Evolutionary conservation across 2,888 invertebrate species (phyloP).

Genomic region (Caenorhabditis auriculariae): DNA sequence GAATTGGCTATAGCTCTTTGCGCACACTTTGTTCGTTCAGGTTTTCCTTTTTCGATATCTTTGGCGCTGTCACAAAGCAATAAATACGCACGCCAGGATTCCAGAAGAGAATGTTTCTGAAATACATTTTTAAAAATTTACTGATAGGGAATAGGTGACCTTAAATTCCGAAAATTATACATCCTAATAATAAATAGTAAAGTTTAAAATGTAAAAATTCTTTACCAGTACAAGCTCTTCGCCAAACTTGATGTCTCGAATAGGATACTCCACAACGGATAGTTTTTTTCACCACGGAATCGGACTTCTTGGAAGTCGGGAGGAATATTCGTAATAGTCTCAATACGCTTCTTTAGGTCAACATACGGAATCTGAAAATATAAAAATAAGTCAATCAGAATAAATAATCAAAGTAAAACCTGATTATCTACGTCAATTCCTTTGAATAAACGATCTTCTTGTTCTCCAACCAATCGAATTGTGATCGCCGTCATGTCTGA

Average conservation of each 20-base stretch:
- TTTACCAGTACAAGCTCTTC: conserved; percentile 11
- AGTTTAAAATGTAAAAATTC: conserved; percentile 9
- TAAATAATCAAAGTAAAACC: too few relatives aligned
- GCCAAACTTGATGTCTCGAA: not conserved
- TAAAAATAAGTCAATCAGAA: too few relatives aligned
- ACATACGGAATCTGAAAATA: conserved; percentile 7
- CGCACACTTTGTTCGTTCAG: conserved; percentile 16
- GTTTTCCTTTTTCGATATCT: conserved; percentile 5
- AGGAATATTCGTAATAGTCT: conserved; percentile 6
- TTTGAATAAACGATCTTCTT: conserved; percentile 8
- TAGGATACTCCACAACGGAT: too few relatives aligned
- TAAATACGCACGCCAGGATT: conserved; percentile 10
- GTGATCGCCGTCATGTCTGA: conserved; percentile 1
- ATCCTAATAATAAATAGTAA: too few relatives aligned
- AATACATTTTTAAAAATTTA: too few relatives aligned
- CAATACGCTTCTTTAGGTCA: conserved; percentile 4
- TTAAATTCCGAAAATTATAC: too few relatives aligned
- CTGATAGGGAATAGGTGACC: too few relatives aligned
- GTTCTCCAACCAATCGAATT: conserved; percentile 8
- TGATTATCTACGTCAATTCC: not conserved
- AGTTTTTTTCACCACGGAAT: conserved; percentile 3
- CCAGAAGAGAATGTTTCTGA: conserved; percentile 15
- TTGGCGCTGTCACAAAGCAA: conserved; percentile 6
- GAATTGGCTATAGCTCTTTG: conserved; percentile 17
- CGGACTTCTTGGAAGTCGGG: conserved; percentile 3